These are phyloP conservation scores for Caenorhabditis macrosperma DNA, from an alignment of 2,888 invertebrate species.

Conservation along the genomic window DNA sequence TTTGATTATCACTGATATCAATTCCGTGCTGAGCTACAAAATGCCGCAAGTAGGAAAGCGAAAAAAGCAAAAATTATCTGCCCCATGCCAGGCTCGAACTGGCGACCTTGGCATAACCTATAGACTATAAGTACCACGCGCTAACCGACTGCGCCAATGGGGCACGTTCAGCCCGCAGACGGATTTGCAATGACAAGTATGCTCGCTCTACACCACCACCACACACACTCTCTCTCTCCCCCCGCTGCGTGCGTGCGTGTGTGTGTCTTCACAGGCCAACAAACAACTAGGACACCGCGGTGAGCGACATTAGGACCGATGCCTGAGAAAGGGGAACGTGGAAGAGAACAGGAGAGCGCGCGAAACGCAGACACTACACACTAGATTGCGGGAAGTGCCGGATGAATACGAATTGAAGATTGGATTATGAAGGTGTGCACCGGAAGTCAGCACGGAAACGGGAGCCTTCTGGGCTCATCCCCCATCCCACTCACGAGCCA, in stretches of 20 bases:
- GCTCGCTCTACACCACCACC: conserved; percentile 20
- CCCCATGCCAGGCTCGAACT: conserved; percentile 71
- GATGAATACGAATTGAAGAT: conserved; percentile 39
- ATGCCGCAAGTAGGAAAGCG: neutral
- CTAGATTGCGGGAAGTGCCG: neutral
- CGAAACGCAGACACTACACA: conserved; percentile 51
- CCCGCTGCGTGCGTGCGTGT: neutral
- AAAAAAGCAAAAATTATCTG: conserved; percentile 60
- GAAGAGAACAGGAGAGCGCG: conserved; percentile 13
- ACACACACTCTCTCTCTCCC: conserved; percentile 13
- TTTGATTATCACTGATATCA: neutral
- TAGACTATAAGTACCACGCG: conserved; percentile 75
- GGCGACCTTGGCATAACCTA: conserved; percentile 69
- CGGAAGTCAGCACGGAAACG: conserved; percentile 48
- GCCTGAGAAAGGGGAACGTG: conserved; percentile 12
- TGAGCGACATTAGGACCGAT: neutral
- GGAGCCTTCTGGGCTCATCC: neutral
- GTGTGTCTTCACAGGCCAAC: neutral
- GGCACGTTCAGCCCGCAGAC: conserved; percentile 51
- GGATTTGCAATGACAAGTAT: conserved; percentile 25
- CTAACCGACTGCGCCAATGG: conserved; percentile 77
- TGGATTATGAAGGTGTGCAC: conserved; percentile 36
- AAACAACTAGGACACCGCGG: conserved; percentile 13
- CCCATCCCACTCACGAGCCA: neutral
- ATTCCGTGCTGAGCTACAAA: neutral